Evolutionary conservation across 2,113 vertebrate genomes (phyloP).

Genomic region (Rhadina sibilatrix): DNA sequence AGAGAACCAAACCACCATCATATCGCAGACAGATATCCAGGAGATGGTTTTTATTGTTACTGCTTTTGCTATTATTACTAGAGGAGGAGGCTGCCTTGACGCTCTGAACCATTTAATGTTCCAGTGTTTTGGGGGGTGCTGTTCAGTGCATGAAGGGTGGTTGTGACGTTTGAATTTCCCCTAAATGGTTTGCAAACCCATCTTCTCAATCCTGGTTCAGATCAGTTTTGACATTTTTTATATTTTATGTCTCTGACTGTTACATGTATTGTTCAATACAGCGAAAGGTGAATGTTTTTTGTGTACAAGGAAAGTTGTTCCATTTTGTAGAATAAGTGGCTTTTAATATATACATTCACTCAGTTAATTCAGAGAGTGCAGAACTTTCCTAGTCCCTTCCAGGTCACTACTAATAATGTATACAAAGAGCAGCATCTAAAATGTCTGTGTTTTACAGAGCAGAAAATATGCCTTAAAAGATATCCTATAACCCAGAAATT

Average conservation of each 20-base stretch:
- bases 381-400: neutral
- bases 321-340: neutral
- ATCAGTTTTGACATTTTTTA: neutral
- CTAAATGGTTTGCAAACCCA: neutral
- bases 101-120: neutral
- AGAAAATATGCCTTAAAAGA: neutral
- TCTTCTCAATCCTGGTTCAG: neutral
- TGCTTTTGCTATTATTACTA: neutral
- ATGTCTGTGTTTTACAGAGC: neutral
- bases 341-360: neutral
- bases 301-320: neutral
- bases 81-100: neutral
- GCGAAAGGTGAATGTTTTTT: neutral
- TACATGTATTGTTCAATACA: neutral
- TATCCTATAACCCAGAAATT: neutral
- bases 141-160: constrained; percentile 4
- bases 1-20: neutral
- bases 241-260: neutral
- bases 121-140: neutral
- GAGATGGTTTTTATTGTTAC: neutral
- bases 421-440: neutral
- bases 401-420: neutral
- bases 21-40: neutral
- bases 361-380: neutral
- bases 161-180: constrained; percentile 17